These are phyloP conservation scores for Notiomystis cincta DNA, from an alignment of 2,113 vertebrate species.

Conservation along the genomic window DNA sequence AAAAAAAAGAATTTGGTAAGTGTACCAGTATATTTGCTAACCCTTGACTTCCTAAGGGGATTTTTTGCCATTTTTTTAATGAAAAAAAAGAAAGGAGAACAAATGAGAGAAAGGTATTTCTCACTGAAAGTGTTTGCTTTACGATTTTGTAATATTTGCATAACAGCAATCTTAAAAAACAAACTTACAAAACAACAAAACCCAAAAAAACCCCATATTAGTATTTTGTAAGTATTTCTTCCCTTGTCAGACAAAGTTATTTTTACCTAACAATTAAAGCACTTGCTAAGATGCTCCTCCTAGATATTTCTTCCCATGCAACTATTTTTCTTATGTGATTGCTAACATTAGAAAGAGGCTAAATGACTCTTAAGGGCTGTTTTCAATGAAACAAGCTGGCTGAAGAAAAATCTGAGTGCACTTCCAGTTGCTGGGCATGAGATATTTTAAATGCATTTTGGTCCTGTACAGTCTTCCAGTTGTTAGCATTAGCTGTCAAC, in stretches of 20 bases:
- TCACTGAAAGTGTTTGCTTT: neutral
- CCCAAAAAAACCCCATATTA: neutral
- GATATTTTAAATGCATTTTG: neutral
- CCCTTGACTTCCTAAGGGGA: neutral
- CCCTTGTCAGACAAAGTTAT: neutral
- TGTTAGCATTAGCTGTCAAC: neutral
- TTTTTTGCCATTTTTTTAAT: neutral
- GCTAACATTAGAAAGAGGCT: neutral
- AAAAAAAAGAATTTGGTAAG: neutral
- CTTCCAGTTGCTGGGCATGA: neutral
- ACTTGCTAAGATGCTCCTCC: neutral
- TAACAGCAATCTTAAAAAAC: neutral
- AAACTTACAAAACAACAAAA: too few species aligned
- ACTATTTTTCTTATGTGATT: neutral
- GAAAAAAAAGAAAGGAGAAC: neutral
- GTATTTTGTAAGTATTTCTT: neutral
- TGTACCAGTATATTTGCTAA: neutral
- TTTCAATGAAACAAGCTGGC: neutral
- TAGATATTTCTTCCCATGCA: neutral
- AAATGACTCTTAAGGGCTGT: neutral
- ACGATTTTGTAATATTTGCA: neutral
- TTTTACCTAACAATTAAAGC: neutral
- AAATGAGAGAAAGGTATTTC: neutral
- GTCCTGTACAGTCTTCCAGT: neutral
- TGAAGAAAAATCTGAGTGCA: neutral